A percentile compares a stretch with the other conserved stretches of the same genome.
phyloP scores from a whole-genome alignment of 2,888 invertebrate genomes.

The Teinopalpus imperialis region DNA sequence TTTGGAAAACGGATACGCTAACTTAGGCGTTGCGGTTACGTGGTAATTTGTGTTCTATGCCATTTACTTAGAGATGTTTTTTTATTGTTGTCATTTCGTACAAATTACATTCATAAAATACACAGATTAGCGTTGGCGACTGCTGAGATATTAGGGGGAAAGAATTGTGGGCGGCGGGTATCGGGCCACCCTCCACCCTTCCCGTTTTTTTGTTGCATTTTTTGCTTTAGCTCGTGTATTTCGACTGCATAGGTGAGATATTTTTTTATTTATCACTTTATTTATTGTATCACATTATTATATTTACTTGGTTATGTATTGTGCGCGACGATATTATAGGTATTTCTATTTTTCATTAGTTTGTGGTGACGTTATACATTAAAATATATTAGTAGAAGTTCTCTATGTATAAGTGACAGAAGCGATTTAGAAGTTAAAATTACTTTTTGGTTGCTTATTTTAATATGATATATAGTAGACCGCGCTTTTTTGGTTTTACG shows the following conservation, averaged over 20 bases:
- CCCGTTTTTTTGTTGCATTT: constrained; percentile 73
- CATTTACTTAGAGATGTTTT: constrained; percentile 34
- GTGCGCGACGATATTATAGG: no score
- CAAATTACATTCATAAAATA: constrained; percentile 69
- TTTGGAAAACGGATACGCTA: constrained; percentile 57
- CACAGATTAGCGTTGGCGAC: constrained; percentile 75
- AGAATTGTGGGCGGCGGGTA: constrained; percentile 52
- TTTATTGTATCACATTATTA: neutral
- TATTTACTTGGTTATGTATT: neutral
- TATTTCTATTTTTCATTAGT: no score
- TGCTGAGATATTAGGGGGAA: constrained; percentile 69
- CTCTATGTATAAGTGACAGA: no score
- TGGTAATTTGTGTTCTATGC: constrained; percentile 38
- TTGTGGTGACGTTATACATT: no score
- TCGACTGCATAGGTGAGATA: constrained; percentile 50
- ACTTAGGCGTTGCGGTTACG: constrained; percentile 41
- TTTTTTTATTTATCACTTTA: constrained; percentile 36
- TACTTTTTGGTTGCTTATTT: no score
- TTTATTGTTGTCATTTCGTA: constrained; percentile 36
- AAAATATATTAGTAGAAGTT: no score
- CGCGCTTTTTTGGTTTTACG: no score
- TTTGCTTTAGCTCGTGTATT: constrained; percentile 65
- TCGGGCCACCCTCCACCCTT: constrained; percentile 67
- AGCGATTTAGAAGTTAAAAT: no score
- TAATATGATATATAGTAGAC: no score